Evolutionary conservation across 2,888 invertebrate genomes (phyloP), one percentile per base, ranked within the genome.

Genomic region (Arctia plantaginis): DNA sequence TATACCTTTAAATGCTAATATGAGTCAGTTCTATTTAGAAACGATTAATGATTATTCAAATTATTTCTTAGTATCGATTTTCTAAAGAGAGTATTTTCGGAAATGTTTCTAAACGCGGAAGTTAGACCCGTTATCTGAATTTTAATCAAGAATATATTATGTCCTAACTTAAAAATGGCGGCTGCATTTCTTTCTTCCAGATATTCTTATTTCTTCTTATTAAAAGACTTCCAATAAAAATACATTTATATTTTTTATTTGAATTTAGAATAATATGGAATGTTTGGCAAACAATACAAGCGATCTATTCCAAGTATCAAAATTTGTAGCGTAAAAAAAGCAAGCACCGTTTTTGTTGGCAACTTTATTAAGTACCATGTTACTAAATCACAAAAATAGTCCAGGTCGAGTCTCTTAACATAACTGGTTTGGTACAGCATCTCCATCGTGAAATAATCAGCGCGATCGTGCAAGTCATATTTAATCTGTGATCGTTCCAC

Each of bases 381-480:
- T 70, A 77, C 75, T 74, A 72, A 74, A 77, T 67, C 67, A 76
- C 71, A 77, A 76, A 77, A 73, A 69, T 59, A 69, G 55, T 67
- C 62, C 44, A 47, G 74, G 69, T 69, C 69, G 55, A 74, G 55
- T 74, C 72, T 41, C 66, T 75, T 67, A 75, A 73, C 74, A 80
- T 77, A 79, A 82, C 84, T 82, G 77, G 76, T 77, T 76, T 77
- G 67, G 68, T 71, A 73, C 71, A 66, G 73, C 80, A 83, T 80
- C 83, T 77, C 76, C 82, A 82, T 82, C 81, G 74, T 77, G 78
- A 81, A 84, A 81, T 82, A 81, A 84, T 84, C 83, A 77, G 76
- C 35, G 41, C 65, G 73, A 84, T 84, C 84, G 81, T 84, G 83
- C 83, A 81, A 84, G 83, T 84, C 84, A 83, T 78, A 82, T 80